phyloP scores from a whole-genome alignment of 2,888 invertebrate genomes.

The Melangyna quadrimaculata region DNA sequence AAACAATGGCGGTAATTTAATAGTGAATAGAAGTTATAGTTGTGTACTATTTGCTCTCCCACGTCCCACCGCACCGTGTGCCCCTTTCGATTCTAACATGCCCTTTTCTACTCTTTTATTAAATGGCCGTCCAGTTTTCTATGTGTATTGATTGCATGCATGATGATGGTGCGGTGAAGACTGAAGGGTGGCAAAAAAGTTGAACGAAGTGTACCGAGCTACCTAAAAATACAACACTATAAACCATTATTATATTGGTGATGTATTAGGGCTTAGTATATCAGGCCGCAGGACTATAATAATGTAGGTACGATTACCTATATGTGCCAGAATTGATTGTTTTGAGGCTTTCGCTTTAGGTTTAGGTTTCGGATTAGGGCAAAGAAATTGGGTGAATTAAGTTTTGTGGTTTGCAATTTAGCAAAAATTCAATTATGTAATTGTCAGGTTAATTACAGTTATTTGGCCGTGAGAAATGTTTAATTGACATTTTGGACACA shows the following conservation, averaged over 20 bases:
- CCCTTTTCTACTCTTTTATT: background rate
- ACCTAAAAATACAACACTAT: background rate
- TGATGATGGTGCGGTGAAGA: background rate
- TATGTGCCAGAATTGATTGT: constrained; percentile 28
- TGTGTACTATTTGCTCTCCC: constrained; percentile 8
- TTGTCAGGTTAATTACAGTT: constrained; percentile 69
- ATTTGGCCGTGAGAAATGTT: constrained; percentile 54
- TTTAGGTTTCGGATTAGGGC: too few relatives aligned
- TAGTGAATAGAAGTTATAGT: constrained; percentile 42
- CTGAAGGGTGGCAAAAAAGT: background rate
- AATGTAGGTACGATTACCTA: background rate
- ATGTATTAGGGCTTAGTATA: constrained; percentile 7
- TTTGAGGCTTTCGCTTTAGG: constrained; percentile 56
- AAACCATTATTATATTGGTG: constrained; percentile 6
- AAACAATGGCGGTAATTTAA: constrained; percentile 72
- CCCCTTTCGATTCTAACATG: background rate
- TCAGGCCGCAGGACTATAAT: constrained; percentile 43
- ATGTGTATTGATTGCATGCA: background rate
- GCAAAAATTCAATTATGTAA: constrained; percentile 71
- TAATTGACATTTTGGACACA: constrained; percentile 59
- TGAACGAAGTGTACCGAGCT: background rate
- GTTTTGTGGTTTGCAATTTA: constrained; percentile 67
- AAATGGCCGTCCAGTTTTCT: constrained; percentile 17
- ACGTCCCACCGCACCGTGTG: background rate
- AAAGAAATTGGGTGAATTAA: constrained; percentile 61